Conservation (phyloP, 92 coral and sea anemone genomes). For the Paragorgia papillata region DNA sequence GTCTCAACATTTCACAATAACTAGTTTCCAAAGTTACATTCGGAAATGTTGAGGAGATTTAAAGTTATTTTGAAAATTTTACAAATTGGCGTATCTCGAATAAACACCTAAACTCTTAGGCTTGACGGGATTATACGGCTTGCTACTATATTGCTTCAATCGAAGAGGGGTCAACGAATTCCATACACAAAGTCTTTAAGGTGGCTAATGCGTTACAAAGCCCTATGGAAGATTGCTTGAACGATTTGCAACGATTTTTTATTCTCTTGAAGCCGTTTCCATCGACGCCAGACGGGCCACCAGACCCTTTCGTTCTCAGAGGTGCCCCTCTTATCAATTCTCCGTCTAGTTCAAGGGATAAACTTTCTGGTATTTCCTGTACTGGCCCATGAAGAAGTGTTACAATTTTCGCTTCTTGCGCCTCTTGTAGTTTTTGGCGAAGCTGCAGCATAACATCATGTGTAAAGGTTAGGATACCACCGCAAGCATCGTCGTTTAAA, state of each 20-base stretch:
- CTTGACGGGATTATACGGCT: neutral
- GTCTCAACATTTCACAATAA: no score
- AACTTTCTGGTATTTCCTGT: slow-evolving; percentile 36
- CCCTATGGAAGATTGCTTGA: no score
- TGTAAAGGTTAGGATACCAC: slow-evolving; percentile 51
- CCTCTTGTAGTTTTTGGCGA: slow-evolving; percentile 58
- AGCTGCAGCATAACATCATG: slow-evolving; percentile 67
- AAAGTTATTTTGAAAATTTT: no score
- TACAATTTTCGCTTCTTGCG: slow-evolving; percentile 46
- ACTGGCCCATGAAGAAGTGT: slow-evolving; percentile 46
- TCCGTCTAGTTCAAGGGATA: slow-evolving; percentile 47
- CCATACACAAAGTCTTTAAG: no score
- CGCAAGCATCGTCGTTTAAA: slow-evolving; percentile 48
- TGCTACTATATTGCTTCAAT: no score
- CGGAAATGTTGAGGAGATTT: no score
- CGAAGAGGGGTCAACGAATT: no score
- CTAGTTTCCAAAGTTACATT: no score
- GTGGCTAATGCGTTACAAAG: no score
- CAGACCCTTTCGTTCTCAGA: slow-evolving; percentile 50
- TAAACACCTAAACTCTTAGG: no score
- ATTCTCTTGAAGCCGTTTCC: slow-evolving; percentile 49
- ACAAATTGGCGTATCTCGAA: no score
- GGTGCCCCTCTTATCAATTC: slow-evolving; percentile 57
- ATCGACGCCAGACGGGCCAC: slow-evolving; percentile 59
- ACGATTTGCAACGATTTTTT: no score